A percentile compares a stretch with the other conserved stretches of the same genome.
Evolutionary conservation across 2,113 vertebrate genomes (phyloP).

Genomic region (Egretta garzetta): DNA sequence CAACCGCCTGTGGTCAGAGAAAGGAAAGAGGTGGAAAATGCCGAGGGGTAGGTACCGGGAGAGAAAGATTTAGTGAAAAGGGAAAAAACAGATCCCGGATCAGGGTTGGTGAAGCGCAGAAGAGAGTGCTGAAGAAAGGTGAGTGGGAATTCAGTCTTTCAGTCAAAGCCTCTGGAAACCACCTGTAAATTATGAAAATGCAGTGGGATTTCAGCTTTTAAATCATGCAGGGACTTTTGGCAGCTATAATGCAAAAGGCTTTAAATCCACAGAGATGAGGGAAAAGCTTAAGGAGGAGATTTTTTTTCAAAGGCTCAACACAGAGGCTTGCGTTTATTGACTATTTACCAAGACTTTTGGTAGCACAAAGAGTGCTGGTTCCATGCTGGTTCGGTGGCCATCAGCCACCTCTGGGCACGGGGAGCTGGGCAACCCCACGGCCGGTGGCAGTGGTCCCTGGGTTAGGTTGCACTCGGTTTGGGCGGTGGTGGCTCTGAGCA

Average conservation of each 20-base stretch:
- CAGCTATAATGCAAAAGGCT: not conserved
- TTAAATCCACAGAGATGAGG: not conserved
- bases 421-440: not conserved
- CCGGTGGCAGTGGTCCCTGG: accelerated
- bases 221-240: not conserved
- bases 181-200: not conserved
- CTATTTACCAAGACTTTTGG: not conserved
- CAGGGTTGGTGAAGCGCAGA: not conserved
- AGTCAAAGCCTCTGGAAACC: not conserved
- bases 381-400: not conserved
- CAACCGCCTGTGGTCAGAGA: not conserved
- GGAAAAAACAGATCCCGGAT: not conserved
- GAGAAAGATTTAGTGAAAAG: not conserved
- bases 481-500: not conserved
- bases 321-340: not conserved
- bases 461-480: accelerated
- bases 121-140: not conserved
- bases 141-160: not conserved
- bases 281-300: not conserved
- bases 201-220: not conserved
- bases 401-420: not conserved
- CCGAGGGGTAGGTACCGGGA: not conserved
- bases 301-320: not conserved
- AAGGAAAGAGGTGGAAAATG: not conserved
- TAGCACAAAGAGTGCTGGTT: not conserved